Evolutionary conservation across 2,888 invertebrate genomes (phyloP).

Genomic region (Meloe dianella): DNA sequence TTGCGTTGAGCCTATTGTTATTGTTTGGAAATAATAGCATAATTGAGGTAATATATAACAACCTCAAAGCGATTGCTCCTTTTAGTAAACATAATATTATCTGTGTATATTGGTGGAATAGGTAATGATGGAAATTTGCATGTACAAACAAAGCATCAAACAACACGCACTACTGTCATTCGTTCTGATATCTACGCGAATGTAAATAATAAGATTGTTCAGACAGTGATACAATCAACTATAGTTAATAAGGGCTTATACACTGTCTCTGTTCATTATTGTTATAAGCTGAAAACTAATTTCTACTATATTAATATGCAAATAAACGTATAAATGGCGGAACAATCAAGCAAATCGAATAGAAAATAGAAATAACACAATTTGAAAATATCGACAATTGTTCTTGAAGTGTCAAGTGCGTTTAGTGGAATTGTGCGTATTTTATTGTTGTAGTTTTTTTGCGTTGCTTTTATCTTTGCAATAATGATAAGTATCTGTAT

Average conservation of each 20-base stretch:
- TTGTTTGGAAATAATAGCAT: too few species aligned
- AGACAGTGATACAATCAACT: neutral
- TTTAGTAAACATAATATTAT: neutral
- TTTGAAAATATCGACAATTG: too few species aligned
- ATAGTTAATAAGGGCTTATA: neutral
- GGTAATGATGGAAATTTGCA: slow-evolving; percentile 4
- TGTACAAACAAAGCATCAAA: slow-evolving; percentile 7
- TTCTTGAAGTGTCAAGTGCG: too few species aligned
- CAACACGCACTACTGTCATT: neutral
- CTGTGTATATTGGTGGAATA: neutral
- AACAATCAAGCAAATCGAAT: neutral
- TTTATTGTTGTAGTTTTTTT: too few species aligned
- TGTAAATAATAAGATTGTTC: neutral
- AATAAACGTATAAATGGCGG: neutral
- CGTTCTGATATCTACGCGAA: neutral
- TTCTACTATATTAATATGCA: neutral
- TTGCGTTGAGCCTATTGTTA: too few species aligned
- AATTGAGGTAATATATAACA: neutral
- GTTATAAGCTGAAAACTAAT: neutral
- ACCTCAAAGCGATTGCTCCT: neutral
- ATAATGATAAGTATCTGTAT: too few species aligned
- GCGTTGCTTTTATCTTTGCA: too few species aligned
- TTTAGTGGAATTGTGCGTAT: too few species aligned
- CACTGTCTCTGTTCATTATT: neutral
- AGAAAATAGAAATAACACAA: too few species aligned